Evolutionary conservation across 2,797 vertebrate species (phyloP), one percentile per base, ranked within the genome.

Genomic region (Podarcis lilfordi): DNA sequence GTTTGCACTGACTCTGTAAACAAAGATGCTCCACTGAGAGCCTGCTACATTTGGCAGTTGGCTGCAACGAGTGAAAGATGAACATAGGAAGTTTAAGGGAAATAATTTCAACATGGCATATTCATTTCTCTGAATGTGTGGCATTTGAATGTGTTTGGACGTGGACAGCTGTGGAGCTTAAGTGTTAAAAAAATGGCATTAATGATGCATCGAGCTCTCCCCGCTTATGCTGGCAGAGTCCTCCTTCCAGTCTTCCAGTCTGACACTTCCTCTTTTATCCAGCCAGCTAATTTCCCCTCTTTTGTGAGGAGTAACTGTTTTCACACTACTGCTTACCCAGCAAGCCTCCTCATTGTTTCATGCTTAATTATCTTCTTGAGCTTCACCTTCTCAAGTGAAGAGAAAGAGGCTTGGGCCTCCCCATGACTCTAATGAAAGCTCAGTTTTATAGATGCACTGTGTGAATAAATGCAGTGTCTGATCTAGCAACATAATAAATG

Each of bases 261-360:
- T 97, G 97, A 97, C 96, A 96, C 96, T 97, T 97, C 96, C 96
- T 96, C 96, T 97, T 96, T 95, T 96, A 95, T 95, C 94, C 95
- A 96, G 96, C 96, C 95, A 97, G 96, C 97, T 97, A 97, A 97
- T 97, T 97, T 97, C 96, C 96, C 96, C 92, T 97, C 96, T 96
- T 97, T 97, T 97, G 97, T 97, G 96, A 96, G 92, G 93, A 97
- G 96, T 96, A 97, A 97, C 97, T 97, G 97, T 97, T 97, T 97
- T 97, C 96, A 96, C 96, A 96, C 95, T 95, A 91, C 92, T 96
- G 96, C 96, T 97, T 97, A 95, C 96, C 96, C 97, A 96, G 96
- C 96, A 96, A 97, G 96, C 94, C 95, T 96, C 93, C 95, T 96
- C 90, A 96, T 97, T 97, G 97, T 97, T 97, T 97, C 96, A 96